phyloP scores from a whole-genome alignment of 2,888 invertebrate species.

The Agriotes lineatus region DNA sequence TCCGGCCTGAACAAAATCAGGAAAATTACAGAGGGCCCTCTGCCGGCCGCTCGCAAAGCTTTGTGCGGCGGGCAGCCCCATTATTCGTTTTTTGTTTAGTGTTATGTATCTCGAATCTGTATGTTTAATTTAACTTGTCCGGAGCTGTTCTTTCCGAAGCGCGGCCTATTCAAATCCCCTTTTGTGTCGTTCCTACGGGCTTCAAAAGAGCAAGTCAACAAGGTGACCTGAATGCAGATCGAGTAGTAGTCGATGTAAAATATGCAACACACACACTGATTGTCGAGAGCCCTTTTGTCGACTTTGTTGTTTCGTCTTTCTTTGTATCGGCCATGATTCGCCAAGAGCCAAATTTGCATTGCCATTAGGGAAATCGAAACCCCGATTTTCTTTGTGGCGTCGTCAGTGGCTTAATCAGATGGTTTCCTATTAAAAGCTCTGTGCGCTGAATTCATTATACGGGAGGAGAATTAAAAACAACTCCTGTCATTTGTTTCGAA shows the following conservation, averaged over 20 bases:
- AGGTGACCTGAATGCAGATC: conserved; percentile 65
- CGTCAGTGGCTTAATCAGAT: neutral
- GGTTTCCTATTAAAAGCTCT: neutral
- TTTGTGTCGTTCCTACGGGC: conserved; percentile 49
- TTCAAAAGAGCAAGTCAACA: conserved; percentile 64
- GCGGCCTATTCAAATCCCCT: conserved; percentile 48
- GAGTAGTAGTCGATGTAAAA: conserved; percentile 58
- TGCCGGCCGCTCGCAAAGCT: neutral
- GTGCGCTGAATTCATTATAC: neutral
- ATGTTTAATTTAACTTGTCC: conserved; percentile 53
- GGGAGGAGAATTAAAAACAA: neutral
- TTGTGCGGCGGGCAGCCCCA: conserved; percentile 41
- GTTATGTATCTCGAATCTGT: conserved; percentile 36
- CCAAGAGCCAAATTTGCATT: conserved; percentile 62
- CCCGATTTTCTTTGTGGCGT: conserved; percentile 6
- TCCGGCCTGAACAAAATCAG: too few relatives aligned
- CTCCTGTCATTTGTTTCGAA: neutral
- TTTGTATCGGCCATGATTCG: conserved; percentile 59
- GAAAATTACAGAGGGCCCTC: conserved; percentile 39
- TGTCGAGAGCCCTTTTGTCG: conserved; percentile 57
- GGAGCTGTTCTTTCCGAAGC: conserved; percentile 44
- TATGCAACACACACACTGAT: conserved; percentile 61
- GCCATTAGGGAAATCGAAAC: conserved; percentile 48
- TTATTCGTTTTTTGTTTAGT: conserved; percentile 43
- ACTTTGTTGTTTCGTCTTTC: conserved; percentile 59